Base-by-base conservation (phyloP, 2,888 invertebrate species). In the Isotomurus palustris region DNA sequence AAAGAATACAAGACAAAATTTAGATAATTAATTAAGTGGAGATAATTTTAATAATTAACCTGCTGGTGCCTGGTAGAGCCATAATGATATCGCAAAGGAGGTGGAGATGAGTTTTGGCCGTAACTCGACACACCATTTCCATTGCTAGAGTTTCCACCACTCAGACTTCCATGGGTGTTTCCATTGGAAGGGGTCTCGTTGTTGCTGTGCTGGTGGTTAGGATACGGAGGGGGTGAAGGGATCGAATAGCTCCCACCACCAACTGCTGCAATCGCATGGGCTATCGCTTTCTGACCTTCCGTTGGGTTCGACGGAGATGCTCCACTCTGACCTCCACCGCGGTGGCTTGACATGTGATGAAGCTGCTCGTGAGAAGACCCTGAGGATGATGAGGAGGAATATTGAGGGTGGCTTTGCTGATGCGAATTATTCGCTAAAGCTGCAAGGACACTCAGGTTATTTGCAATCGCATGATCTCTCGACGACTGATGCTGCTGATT, bases 141-240 rank as follows among this genome's bases (percentile, higher is more conserved):
- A 44, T 51, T 57, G 29, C 32, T 22, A 24, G 47, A 28, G 45
- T 53, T 53, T 25, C 52, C 53, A 50, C 48, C 41, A 47, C 43
- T 21, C 45, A 51, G 36, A 45, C 25, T 52, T 40, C 48, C 21
- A 24, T 14, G 22, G 29, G 35, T 29, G 45, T 48, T 54, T 19
- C 45, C 53, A 50, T 24, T 44, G 21, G 22, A 14, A 29, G 10
- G 24, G 53, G 28, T 27, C 17, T 50, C 55, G 25, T 53, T 43
- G 40, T 40, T 19, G 3, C 52, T 51, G 25, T 55, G 56, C 41
- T 55, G 58, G 28, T 43, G 36, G 19, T 36, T 29, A 17, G 61
- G 61, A 56, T 68, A 68, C 10, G 68, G 66, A 6, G 68, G 68
- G 36, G 68, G 66, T 45, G 68, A 66, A 52, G 66, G 66, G 43